These are phyloP conservation scores for Lagorchestes hirsutus DNA, from an alignment of 2,797 vertebrate genomes.

Conservation along the genomic window DNA sequence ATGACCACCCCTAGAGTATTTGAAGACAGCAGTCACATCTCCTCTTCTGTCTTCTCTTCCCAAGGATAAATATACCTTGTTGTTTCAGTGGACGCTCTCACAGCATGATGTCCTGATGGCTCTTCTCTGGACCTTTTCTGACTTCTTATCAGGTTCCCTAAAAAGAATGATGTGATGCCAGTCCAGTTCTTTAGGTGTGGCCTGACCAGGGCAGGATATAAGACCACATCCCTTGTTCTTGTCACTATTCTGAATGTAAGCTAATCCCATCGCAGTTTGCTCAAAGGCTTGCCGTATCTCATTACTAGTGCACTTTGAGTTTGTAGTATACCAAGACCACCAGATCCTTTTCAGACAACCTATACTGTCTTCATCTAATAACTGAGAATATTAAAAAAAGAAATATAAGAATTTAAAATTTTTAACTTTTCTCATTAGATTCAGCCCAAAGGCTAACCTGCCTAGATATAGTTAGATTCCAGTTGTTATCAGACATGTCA, in stretches of 20 bases:
- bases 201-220: background rate
- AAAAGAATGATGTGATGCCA: background rate
- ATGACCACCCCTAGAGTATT: background rate
- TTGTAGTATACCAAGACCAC: background rate
- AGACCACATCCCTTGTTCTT: background rate
- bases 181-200: background rate
- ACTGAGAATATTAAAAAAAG: background rate
- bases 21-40: background rate
- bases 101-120: background rate
- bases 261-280: background rate
- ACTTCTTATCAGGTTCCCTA: background rate
- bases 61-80: background rate
- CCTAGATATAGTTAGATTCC: background rate
- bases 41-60: background rate
- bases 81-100: background rate
- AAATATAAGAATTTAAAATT: background rate
- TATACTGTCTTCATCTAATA: background rate
- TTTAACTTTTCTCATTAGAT: background rate
- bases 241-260: background rate
- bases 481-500: background rate
- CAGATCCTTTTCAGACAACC: background rate
- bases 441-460: background rate
- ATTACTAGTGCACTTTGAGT: background rate
- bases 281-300: background rate
- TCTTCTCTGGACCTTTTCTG: background rate